Conservation (phyloP, 2,113 vertebrate species). For the Procavia capensis region DNA sequence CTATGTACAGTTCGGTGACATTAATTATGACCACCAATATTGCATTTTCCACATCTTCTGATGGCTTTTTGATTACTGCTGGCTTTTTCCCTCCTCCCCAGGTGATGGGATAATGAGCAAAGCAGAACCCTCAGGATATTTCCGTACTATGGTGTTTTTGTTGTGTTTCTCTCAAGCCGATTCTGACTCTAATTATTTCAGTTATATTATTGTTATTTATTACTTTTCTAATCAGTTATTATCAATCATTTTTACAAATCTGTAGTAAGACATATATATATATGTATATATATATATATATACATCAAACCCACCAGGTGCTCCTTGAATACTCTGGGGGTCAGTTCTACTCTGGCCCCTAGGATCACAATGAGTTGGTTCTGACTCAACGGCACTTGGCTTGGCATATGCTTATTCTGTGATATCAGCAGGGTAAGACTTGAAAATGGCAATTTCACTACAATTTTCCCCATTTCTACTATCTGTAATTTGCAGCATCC, state of each 20-base stretch:
- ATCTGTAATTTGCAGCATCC: not conserved
- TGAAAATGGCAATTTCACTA: not conserved
- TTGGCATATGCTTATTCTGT: too few relatives aligned
- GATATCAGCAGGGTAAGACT: not conserved
- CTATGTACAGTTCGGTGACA: too few relatives aligned
- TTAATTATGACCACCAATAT: too few relatives aligned
- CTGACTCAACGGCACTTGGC: too few relatives aligned
- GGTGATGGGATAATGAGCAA: not conserved
- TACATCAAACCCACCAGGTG: too few relatives aligned
- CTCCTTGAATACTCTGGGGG: too few relatives aligned
- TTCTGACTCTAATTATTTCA: not conserved
- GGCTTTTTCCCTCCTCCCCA: not conserved
- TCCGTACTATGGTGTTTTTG: not conserved
- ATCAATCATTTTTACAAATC: not conserved
- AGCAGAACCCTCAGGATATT: not conserved
- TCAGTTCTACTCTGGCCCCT: too few relatives aligned
- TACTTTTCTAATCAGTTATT: not conserved
- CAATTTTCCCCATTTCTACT: too few relatives aligned
- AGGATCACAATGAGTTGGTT: too few relatives aligned
- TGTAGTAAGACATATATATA: too few relatives aligned
- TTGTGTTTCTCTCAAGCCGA: not conserved
- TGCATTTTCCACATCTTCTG: not conserved
- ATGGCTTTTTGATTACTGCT: not conserved
- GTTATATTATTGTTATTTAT: not conserved
- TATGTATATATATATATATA: too few relatives aligned